These are phyloP conservation scores for Cheilosia urbana DNA, from an alignment of 2,888 invertebrate genomes.

Conservation along the genomic window DNA sequence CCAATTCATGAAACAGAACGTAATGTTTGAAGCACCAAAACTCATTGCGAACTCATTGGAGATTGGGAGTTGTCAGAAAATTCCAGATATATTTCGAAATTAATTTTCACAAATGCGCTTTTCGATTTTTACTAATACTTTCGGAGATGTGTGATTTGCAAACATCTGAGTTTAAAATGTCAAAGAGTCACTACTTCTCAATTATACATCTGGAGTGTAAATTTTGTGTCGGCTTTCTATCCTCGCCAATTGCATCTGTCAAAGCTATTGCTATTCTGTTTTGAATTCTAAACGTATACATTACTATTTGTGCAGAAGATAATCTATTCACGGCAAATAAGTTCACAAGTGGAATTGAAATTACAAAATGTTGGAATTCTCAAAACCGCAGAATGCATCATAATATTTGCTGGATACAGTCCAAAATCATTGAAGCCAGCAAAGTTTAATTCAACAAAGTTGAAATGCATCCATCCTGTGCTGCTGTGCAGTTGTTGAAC, in stretches of 20 bases:
- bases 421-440: slow-evolving; percentile 20
- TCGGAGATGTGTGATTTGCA: too few relatives aligned
- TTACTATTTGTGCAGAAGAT: slow-evolving; percentile 2
- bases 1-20: too few relatives aligned
- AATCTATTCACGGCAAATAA: slow-evolving; percentile 31
- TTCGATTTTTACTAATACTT: too few relatives aligned
- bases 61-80: too few relatives aligned
- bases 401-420: slow-evolving; percentile 20
- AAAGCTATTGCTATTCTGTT: not conserved
- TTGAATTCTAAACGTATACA: not conserved
- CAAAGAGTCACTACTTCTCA: too few relatives aligned
- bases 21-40: too few relatives aligned
- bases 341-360: slow-evolving; percentile 21
- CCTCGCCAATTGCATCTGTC: not conserved
- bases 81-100: too few relatives aligned
- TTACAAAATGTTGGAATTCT: slow-evolving; percentile 23
- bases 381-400: slow-evolving; percentile 40
- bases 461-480: not conserved
- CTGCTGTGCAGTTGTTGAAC: not conserved
- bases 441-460: slow-evolving; percentile 37
- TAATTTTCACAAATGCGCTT: too few relatives aligned
- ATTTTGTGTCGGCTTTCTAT: not conserved
- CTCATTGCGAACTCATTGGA: too few relatives aligned
- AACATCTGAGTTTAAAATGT: too few relatives aligned
- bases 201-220: too few relatives aligned